A percentile compares a stretch with the other conserved stretches of the same genome.
Conservation (phyloP, 1,140 invertebrate species). For the Ganaspis sp. region DNA sequence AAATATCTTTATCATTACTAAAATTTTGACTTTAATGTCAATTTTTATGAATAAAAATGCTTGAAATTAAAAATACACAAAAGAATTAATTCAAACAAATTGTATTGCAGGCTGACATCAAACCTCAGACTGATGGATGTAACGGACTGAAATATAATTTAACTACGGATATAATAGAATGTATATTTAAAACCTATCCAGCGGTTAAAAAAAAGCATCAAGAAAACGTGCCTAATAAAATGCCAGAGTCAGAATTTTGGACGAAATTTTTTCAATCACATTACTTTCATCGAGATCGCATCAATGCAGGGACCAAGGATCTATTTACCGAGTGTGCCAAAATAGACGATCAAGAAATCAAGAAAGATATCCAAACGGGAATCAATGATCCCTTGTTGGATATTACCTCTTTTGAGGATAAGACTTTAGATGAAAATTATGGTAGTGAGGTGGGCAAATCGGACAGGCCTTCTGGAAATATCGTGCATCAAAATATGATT, state of each 20-base stretch:
- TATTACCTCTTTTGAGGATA: constrained; percentile 87
- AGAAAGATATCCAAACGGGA: constrained; percentile 86
- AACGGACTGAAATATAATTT: constrained; percentile 98
- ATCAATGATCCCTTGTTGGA: constrained; percentile 89
- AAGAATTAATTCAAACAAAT: constrained; percentile 36
- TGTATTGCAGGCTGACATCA: constrained; percentile 88
- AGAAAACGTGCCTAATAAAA: constrained; percentile 96
- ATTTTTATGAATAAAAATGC: too few species aligned
- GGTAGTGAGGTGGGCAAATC: constrained; percentile 79
- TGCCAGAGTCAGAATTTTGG: constrained; percentile 99
- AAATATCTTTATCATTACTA: too few species aligned
- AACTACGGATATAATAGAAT: constrained; percentile 96
- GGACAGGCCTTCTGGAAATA: constrained; percentile 80
- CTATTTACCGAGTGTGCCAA: constrained; percentile 98
- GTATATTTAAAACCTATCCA: constrained; percentile 99
- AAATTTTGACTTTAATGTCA: too few species aligned
- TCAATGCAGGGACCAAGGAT: constrained; percentile 91
- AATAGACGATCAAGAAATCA: constrained; percentile 92
- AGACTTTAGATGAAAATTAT: constrained; percentile 83
- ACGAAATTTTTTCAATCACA: constrained; percentile 99
- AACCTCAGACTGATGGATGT: constrained; percentile 97
- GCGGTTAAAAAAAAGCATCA: constrained; percentile 97
- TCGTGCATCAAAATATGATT: constrained; percentile 94
- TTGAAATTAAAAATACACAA: background rate
- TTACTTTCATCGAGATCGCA: constrained; percentile 98